Base-by-base conservation (phyloP, 2,797 vertebrate species). In the Xenops minutus region DNA sequence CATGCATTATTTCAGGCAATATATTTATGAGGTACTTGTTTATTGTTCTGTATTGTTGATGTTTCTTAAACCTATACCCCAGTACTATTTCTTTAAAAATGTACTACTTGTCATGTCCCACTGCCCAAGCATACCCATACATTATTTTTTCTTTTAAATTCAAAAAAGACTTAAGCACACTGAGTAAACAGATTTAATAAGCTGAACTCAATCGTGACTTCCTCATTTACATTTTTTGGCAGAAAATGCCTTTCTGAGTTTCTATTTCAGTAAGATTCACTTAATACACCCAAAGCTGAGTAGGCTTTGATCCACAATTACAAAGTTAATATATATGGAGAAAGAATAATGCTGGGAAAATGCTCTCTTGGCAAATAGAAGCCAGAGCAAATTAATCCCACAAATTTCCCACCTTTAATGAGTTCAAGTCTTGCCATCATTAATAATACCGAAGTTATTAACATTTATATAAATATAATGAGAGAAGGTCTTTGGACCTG, bases 121-220 rank as follows among this genome's bases (percentile, higher is more conserved):
- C 48, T 82, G 71, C 49, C 52, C 74, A 94, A 94, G 37, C 13
- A 39, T 37, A 92, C n/a, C 59, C 80, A n/a, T 76, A 48, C 75
- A 83, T 89, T 79, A 30, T 62, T 52, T 63, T n/a, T 49, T 90
- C 76, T 88, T 79, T 59, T 23, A 39, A 93, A 93, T 90, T 96
- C 95, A 93, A 87, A 24, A 91, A 96, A 78, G 83, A 93, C 51
- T 95, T 95, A 87, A 72, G 88, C 90, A 95, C 88, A 93, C 75
- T 91, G 74, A 94, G 88, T 94, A 96, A 96, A 96, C 94, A 96
- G 92, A 94, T 93, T 97, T 96, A 95, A 95, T 87, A 97, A 96
- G 93, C 85, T 96, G 96, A 96, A 96, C 94, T 96, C 90, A 93
- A 91, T 92, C 55, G 72, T 93, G 95, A 95, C 90, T 97, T 96